Conservation (phyloP, 2,888 invertebrate genomes). For the Slavum lentiscoides region DNA sequence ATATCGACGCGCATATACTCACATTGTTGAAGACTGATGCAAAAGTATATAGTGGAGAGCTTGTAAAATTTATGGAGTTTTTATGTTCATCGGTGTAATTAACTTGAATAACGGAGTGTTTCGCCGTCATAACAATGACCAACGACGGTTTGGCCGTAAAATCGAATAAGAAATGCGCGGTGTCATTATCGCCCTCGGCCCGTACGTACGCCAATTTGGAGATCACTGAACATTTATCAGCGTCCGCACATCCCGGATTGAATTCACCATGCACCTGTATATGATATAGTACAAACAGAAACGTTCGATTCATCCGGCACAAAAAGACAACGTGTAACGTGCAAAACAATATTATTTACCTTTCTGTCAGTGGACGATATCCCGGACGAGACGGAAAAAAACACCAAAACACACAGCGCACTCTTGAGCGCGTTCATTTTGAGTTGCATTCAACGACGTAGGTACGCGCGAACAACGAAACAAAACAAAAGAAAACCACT, state of each 20-base stretch:
- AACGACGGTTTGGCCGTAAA: slow-evolving; percentile 68
- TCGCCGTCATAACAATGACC: slow-evolving; percentile 63
- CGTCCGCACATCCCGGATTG: slow-evolving; percentile 11
- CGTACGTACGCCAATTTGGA: slow-evolving; percentile 62
- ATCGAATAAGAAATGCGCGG: slow-evolving; percentile 71
- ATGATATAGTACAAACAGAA: background rate
- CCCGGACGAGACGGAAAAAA: background rate
- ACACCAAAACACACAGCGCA: background rate
- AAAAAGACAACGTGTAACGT: background rate
- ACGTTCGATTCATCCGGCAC: background rate
- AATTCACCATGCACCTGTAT: slow-evolving; percentile 17
- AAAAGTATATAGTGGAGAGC: slow-evolving; percentile 65
- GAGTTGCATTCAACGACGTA: background rate
- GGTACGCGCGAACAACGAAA: background rate
- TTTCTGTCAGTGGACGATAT: slow-evolving; percentile 12
- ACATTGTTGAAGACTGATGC: slow-evolving; percentile 68
- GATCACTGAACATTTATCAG: background rate
- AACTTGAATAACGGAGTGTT: slow-evolving; percentile 62
- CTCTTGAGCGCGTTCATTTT: slow-evolving; percentile 14
- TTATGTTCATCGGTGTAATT: slow-evolving; percentile 62
- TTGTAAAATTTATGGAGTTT: slow-evolving; percentile 61
- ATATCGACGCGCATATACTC: slow-evolving; percentile 54
- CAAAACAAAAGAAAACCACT: background rate
- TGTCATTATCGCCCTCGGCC: slow-evolving; percentile 66
- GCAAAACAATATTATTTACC: background rate